phyloP scores from a whole-genome alignment of 1,140 invertebrate species.

The Scaptomyza pallida region DNA sequence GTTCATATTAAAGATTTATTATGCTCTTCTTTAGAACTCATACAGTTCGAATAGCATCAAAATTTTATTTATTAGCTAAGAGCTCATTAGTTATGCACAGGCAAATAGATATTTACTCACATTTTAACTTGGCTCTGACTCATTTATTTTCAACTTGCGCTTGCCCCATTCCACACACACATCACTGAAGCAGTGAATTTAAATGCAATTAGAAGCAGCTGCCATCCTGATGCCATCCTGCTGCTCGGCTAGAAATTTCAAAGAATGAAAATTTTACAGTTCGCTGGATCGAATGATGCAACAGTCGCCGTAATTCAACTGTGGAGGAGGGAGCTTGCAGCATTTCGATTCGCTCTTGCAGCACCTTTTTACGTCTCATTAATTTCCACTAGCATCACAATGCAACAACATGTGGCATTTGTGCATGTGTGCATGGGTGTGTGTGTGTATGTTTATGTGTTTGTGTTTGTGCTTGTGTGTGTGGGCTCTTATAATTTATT shows the following conservation, averaged over 20 bases:
- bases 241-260: slow-evolving; percentile 21
- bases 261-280: slow-evolving; percentile 62
- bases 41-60: not conserved
- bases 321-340: slow-evolving; percentile 46
- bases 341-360: slow-evolving; percentile 41
- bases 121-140: not conserved
- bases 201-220: slow-evolving; percentile 20
- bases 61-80: slow-evolving; percentile 3
- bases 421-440: slow-evolving; percentile 21
- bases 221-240: not conserved
- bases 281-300: slow-evolving; percentile 74
- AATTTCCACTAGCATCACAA: slow-evolving; percentile 62
- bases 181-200: slow-evolving; percentile 6
- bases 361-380: slow-evolving; percentile 76
- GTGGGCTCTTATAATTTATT: slow-evolving; percentile 71
- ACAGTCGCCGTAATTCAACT: slow-evolving; percentile 39
- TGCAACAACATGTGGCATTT: slow-evolving; percentile 28
- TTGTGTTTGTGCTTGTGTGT: slow-evolving; percentile 17
- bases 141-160: slow-evolving; percentile 15
- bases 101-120: slow-evolving; percentile 6
- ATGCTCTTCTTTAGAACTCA: too few relatives aligned
- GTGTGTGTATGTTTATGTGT: slow-evolving; percentile 21
- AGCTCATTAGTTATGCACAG: not conserved
- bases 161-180: slow-evolving; percentile 9
- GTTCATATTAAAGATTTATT: too few relatives aligned